Evolutionary conservation across 1,140 invertebrate genomes (phyloP).

Genomic region (Drosophila persimilis): DNA sequence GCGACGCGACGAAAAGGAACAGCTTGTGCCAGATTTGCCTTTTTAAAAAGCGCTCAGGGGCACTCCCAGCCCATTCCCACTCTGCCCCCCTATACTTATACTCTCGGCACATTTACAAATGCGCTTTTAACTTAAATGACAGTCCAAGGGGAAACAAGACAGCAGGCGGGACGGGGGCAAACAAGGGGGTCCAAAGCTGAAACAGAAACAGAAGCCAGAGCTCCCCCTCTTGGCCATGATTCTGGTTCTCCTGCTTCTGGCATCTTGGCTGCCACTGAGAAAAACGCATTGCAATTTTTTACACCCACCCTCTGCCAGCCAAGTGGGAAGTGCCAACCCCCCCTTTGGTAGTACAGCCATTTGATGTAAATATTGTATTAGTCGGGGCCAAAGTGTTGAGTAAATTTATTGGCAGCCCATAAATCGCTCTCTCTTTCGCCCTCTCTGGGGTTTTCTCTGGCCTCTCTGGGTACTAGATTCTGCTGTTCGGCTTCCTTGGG

Average conservation of each 20-base stretch:
- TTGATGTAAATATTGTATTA: slow-evolving; percentile 81
- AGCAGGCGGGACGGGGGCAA: neutral
- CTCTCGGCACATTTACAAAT: slow-evolving; percentile 60
- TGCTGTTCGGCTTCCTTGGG: neutral
- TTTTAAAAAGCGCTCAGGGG: slow-evolving; percentile 69
- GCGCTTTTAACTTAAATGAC: slow-evolving; percentile 79
- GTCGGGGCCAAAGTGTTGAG: slow-evolving; percentile 72
- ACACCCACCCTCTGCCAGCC: neutral
- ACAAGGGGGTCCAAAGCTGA: slow-evolving; percentile 12
- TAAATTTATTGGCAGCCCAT: slow-evolving; percentile 78
- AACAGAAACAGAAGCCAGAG: slow-evolving; percentile 10
- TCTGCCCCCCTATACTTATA: neutral
- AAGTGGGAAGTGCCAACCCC: neutral
- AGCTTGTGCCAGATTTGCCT: slow-evolving; percentile 63
- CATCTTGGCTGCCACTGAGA: slow-evolving; percentile 29
- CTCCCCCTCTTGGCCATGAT: neutral
- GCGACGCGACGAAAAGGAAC: slow-evolving; percentile 3
- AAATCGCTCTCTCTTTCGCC: slow-evolving; percentile 56
- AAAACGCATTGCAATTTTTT: slow-evolving; percentile 71
- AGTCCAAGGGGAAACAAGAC: slow-evolving; percentile 32
- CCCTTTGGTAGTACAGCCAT: slow-evolving; percentile 45
- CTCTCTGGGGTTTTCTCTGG: slow-evolving; percentile 16
- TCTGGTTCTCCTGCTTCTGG: neutral
- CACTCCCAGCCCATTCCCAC: neutral
- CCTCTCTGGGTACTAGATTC: neutral